Evolutionary conservation across 2,888 invertebrate species (phyloP).

Genomic region (Argyra leucocephala): DNA sequence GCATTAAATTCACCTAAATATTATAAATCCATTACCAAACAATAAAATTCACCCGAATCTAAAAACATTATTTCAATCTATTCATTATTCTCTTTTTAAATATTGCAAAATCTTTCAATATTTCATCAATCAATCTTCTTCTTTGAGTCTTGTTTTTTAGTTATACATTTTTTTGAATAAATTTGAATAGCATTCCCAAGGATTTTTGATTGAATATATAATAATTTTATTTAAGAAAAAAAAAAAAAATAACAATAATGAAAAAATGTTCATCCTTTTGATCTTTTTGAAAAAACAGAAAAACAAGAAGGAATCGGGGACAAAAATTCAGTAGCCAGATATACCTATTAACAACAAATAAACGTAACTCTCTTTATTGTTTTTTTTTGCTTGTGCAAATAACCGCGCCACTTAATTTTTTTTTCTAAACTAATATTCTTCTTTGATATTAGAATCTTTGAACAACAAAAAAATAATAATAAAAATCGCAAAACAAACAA

Average conservation of each 20-base stretch:
- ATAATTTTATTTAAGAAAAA: neutral
- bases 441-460: too few relatives aligned
- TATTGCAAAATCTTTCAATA: neutral
- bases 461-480: neutral
- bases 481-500: neutral
- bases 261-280: neutral
- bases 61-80: neutral
- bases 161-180: slow-evolving; percentile 6
- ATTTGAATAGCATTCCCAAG: slow-evolving; percentile 6
- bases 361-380: neutral
- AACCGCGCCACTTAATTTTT: neutral
- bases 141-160: too few relatives aligned
- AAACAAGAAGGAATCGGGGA: neutral
- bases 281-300: neutral
- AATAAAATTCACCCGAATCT: too few relatives aligned
- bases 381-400: neutral
- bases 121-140: slow-evolving; percentile 3
- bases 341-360: neutral
- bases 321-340: neutral
- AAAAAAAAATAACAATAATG: neutral
- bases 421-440: neutral
- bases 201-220: slow-evolving; percentile 3
- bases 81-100: neutral
- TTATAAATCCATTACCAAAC: too few relatives aligned
- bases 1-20: too few relatives aligned